Conservation (phyloP, 2,888 invertebrate species). For the Iphiclides podalirius region DNA sequence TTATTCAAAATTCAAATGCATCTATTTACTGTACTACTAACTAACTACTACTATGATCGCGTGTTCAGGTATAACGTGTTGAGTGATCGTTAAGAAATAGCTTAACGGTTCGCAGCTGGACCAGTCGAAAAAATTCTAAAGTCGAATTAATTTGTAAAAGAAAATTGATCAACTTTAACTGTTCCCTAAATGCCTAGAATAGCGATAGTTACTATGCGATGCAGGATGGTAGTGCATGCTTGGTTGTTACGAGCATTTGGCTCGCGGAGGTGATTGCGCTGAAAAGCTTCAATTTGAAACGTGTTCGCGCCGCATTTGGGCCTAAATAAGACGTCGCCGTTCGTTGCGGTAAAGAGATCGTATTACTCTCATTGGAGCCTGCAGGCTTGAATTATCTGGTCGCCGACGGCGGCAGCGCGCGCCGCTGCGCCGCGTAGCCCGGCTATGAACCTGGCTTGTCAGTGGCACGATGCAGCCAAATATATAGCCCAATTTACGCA, state of each 20-base stretch:
- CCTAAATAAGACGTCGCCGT: slow-evolving; percentile 76
- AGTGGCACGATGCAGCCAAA: slow-evolving; percentile 20
- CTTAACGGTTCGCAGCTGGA: slow-evolving; percentile 18
- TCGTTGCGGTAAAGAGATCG: slow-evolving; percentile 68
- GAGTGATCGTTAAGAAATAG: slow-evolving; percentile 14
- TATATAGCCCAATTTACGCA: slow-evolving; percentile 18
- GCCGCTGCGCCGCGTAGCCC: slow-evolving; percentile 37
- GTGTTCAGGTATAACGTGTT: slow-evolving; percentile 13
- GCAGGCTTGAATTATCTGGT: slow-evolving; percentile 61
- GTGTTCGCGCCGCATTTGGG: slow-evolving; percentile 63
- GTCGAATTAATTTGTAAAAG: slow-evolving; percentile 3
- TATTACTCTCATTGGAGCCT: slow-evolving; percentile 73
- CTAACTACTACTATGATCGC: no score
- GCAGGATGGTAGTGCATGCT: slow-evolving; percentile 33
- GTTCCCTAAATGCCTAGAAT: background rate
- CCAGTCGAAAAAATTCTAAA: slow-evolving; percentile 7
- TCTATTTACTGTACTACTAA: no score
- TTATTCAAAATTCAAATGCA: no score
- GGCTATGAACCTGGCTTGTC: slow-evolving; percentile 22
- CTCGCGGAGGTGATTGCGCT: slow-evolving; percentile 63
- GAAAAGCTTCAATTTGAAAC: slow-evolving; percentile 73
- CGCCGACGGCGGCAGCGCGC: slow-evolving; percentile 54
- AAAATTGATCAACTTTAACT: slow-evolving; percentile 10
- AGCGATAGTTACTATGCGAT: slow-evolving; percentile 1
- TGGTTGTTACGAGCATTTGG: slow-evolving; percentile 59